Percentiles rank a stretch among this genome's conserved stretches.
Conservation (phyloP, 2,113 vertebrate genomes). For the Maylandia zebra region DNA sequence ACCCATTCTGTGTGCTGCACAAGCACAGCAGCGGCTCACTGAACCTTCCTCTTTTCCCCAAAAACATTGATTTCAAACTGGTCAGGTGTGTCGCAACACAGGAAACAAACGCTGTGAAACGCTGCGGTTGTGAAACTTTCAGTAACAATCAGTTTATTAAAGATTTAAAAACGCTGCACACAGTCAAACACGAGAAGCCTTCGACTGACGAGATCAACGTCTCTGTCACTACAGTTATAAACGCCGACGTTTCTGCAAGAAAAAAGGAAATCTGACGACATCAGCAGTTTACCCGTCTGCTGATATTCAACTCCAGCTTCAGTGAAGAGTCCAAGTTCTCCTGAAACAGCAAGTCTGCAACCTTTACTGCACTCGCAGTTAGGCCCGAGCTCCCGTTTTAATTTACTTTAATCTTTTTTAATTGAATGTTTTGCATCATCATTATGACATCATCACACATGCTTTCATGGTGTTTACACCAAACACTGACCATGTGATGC, state of each 20-base stretch:
- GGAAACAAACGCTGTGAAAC: background rate
- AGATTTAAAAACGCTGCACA: background rate
- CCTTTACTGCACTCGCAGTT: fast-evolving
- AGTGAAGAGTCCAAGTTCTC: background rate
- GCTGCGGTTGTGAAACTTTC: background rate
- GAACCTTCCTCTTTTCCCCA: background rate
- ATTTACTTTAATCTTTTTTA: background rate
- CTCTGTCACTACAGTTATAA: fast-evolving
- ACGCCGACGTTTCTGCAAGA: background rate
- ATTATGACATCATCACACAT: background rate
- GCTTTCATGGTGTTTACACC: background rate
- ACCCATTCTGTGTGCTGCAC: too few relatives aligned
- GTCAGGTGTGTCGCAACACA: background rate
- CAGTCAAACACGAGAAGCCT: background rate
- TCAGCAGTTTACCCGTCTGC: background rate
- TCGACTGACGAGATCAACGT: background rate
- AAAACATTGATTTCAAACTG: background rate
- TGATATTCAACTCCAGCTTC: background rate
- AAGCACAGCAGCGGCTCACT: background rate
- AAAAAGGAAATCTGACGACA: background rate
- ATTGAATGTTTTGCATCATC: fast-evolving
- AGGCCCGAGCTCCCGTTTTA: background rate
- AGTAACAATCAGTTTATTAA: background rate
- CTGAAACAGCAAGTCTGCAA: background rate
- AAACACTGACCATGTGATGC: background rate